Evolutionary conservation across 2,888 invertebrate genomes (phyloP).

Genomic region (Thymelicus sylvestris): DNA sequence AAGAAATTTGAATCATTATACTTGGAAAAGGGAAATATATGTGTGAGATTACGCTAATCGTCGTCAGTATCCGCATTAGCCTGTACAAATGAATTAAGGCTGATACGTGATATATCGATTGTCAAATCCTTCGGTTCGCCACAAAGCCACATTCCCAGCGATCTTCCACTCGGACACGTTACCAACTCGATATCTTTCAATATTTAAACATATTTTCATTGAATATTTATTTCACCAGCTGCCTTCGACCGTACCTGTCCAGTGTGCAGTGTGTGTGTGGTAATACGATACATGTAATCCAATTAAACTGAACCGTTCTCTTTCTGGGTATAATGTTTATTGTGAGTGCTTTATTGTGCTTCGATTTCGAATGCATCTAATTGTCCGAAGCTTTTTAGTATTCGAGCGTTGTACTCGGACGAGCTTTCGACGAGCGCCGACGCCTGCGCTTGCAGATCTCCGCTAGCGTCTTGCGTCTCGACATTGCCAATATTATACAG

Average conservation of each 20-base stretch:
- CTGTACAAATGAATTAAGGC: background rate
- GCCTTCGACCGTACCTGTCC: too few species aligned
- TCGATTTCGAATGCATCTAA: too few species aligned
- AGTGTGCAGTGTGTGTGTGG: background rate
- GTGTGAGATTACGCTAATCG: too few species aligned
- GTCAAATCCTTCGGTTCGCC: constrained; percentile 27
- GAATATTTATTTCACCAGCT: background rate
- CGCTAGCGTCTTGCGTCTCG: too few species aligned
- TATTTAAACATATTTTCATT: background rate
- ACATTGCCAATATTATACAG: too few species aligned
- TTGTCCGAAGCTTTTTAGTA: too few species aligned
- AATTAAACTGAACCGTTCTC: background rate
- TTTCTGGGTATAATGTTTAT: background rate
- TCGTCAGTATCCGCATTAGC: background rate
- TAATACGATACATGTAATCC: background rate
- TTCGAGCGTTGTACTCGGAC: too few species aligned
- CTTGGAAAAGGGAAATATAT: too few species aligned
- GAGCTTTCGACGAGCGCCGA: too few species aligned
- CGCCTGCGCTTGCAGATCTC: too few species aligned
- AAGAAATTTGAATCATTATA: too few species aligned
- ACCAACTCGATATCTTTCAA: constrained; percentile 10
- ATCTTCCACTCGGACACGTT: background rate
- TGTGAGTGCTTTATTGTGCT: too few species aligned
- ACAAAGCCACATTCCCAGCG: constrained; percentile 19
- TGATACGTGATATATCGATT: constrained; percentile 26